These are phyloP conservation scores for Exocentrus adspersus DNA, from an alignment of 2,888 invertebrate genomes.

Conservation along the genomic window DNA sequence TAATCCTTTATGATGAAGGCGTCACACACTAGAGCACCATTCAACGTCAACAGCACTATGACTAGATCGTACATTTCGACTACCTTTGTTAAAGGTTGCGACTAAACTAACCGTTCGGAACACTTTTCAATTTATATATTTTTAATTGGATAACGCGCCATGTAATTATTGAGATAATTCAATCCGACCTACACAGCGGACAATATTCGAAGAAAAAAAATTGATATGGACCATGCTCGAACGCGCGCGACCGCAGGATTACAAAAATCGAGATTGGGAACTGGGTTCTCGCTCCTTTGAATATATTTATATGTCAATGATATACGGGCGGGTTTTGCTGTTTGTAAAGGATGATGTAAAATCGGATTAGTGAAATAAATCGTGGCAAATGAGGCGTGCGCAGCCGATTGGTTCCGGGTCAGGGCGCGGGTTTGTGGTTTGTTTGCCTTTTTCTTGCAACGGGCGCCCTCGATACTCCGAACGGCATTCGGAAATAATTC, in stretches of 20 bases:
- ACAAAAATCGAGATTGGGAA: conserved; percentile 19
- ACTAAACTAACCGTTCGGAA: neutral
- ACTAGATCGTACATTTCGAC: conserved; percentile 3
- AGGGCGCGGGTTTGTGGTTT: neutral
- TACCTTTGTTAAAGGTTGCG: neutral
- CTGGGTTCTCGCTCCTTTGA: conserved; percentile 1
- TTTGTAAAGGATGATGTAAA: neutral
- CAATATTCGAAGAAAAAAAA: conserved; percentile 11
- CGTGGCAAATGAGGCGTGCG: neutral
- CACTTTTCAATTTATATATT: conserved; percentile 20
- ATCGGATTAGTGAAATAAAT: neutral
- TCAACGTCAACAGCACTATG: neutral
- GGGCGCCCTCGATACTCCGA: too few species aligned
- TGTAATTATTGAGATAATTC: conserved; percentile 15
- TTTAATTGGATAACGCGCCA: conserved; percentile 15
- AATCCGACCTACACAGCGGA: conserved; percentile 5
- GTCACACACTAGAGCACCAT: neutral
- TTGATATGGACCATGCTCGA: conserved; percentile 10
- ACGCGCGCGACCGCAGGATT: conserved; percentile 8
- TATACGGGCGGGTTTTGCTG: neutral
- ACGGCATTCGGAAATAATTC: too few species aligned
- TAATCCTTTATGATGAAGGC: neutral
- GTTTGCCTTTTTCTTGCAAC: neutral
- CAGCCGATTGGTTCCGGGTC: neutral
- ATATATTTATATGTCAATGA: conserved; percentile 22